These are phyloP conservation scores for Brachypteracias leptosomus DNA, from an alignment of 2,113 vertebrate genomes.

Conservation along the genomic window DNA sequence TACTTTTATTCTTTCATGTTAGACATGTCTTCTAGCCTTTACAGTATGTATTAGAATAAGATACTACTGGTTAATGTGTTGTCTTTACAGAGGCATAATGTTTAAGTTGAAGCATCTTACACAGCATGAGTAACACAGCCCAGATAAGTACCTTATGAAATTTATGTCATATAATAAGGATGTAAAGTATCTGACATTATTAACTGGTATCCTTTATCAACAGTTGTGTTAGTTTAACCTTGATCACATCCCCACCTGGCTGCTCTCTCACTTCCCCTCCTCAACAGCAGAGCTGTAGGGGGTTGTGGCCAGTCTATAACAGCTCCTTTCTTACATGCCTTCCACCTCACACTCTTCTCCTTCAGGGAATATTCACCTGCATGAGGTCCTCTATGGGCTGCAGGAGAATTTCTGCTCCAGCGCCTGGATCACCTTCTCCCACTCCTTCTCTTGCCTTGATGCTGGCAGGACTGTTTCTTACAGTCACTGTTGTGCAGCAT, in stretches of 20 bases:
- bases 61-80: neutral
- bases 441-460: no score
- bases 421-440: no score
- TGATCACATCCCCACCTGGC: neutral
- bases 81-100: neutral
- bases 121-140: neutral
- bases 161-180: neutral
- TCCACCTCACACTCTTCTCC: neutral
- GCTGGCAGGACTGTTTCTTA: no score
- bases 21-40: neutral
- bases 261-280: neutral
- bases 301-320: neutral
- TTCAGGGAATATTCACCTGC: no score
- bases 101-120: neutral
- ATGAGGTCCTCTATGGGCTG: no score
- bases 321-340: neutral
- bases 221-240: neutral
- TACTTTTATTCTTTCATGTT: neutral
- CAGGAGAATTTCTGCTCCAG: no score
- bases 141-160: neutral
- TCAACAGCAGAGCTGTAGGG: neutral
- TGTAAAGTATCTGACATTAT: neutral
- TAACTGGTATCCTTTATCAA: neutral
- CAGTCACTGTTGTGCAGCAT: no score
- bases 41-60: neutral